A percentile compares a stretch with the other conserved stretches of the same genome.
phyloP scores from a whole-genome alignment of 2,888 invertebrate species.

The Pasiphila rectangulata region DNA sequence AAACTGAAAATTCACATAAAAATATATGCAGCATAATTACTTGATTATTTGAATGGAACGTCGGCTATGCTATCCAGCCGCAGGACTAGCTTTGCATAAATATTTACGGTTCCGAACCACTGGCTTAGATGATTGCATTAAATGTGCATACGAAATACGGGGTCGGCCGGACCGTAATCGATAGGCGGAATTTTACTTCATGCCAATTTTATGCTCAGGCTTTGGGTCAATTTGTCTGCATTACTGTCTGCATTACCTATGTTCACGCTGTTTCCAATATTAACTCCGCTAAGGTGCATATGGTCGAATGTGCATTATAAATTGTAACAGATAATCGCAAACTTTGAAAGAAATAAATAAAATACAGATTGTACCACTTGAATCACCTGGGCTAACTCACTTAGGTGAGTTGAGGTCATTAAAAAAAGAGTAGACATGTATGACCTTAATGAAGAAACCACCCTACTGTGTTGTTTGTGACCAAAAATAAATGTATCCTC shows the following conservation, averaged over 20 bases:
- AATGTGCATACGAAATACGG: constrained; percentile 56
- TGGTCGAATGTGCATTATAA: too few species aligned
- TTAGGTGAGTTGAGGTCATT: too few species aligned
- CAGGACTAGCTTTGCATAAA: constrained; percentile 54
- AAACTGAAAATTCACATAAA: constrained; percentile 24
- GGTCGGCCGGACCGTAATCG: constrained; percentile 42
- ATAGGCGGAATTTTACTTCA: constrained; percentile 43
- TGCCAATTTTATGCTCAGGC: constrained; percentile 14
- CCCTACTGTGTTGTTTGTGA: too few species aligned
- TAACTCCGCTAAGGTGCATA: too few species aligned
- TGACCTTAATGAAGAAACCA: too few species aligned
- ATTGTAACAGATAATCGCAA: too few species aligned
- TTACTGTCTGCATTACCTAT: constrained; percentile 1
- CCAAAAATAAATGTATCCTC: too few species aligned
- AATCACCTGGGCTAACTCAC: too few species aligned
- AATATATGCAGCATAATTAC: constrained; percentile 31
- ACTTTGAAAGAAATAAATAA: too few species aligned
- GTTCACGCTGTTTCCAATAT: not conserved
- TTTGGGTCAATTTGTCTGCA: constrained; percentile 10
- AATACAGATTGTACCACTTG: too few species aligned
- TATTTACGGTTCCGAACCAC: constrained; percentile 62
- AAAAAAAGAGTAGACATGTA: too few species aligned
- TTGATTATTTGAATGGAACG: constrained; percentile 36
- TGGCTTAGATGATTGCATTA: constrained; percentile 64
- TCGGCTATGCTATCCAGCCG: constrained; percentile 34